Conservation (phyloP, 2,113 vertebrate species). For the Felis chaus region DNA sequence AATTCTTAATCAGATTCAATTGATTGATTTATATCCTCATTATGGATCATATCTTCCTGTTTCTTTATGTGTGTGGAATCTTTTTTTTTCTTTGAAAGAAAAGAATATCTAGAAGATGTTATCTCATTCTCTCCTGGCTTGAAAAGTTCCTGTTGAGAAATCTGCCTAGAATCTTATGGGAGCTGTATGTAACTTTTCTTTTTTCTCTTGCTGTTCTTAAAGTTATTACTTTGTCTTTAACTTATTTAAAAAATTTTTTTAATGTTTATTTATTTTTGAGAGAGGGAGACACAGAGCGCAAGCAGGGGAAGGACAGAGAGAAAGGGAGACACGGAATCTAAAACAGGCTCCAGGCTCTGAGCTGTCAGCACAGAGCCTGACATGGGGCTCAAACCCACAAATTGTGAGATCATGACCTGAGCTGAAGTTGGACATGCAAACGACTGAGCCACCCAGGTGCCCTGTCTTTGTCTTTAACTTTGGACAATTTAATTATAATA, state of each 20-base stretch:
- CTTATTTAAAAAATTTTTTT: too few relatives aligned
- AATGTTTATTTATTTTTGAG: too few relatives aligned
- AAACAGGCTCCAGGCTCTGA: too few relatives aligned
- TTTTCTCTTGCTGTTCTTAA: not conserved
- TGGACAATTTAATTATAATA: not conserved
- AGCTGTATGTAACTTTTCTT: not conserved
- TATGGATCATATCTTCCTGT: conserved; percentile 71
- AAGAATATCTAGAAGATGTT: not conserved
- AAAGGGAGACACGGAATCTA: too few relatives aligned
- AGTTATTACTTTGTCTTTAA: not conserved
- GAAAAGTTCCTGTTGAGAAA: not conserved
- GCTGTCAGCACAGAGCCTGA: too few relatives aligned
- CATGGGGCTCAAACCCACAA: too few relatives aligned
- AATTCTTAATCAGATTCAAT: conserved; percentile 74
- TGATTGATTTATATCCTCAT: conserved; percentile 74
- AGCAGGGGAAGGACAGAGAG: too few relatives aligned
- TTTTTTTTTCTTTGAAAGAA: not conserved
- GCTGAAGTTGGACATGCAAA: too few relatives aligned
- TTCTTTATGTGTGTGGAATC: conserved; percentile 67
- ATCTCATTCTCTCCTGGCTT: not conserved
- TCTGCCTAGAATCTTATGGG: not conserved
- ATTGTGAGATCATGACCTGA: too few relatives aligned
- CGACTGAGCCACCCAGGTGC: too few relatives aligned
- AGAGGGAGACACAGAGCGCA: too few relatives aligned
- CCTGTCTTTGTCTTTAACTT: not conserved